Conservation (phyloP, 2,113 vertebrate species). For the Rhinogobius similis region DNA sequence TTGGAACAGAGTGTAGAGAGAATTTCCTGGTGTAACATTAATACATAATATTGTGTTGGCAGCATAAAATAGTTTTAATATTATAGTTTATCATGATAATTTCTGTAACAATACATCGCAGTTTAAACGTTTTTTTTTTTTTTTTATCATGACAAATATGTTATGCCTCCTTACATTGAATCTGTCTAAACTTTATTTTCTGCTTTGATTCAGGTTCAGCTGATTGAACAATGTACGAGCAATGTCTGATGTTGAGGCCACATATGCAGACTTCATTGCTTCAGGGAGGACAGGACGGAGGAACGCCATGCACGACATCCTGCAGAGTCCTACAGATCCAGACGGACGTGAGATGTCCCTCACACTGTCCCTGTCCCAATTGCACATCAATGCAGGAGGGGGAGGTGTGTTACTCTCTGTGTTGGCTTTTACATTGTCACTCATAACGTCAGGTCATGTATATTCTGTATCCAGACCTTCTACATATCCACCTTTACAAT, state of each 20-base stretch:
- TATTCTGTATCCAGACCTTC: not conserved
- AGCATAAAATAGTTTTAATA: no score
- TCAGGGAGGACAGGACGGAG: conserved; percentile 94
- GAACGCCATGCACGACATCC: conserved; percentile 95
- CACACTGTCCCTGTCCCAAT: conserved; percentile 89
- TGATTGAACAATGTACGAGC: conserved; percentile 90
- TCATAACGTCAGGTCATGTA: not conserved
- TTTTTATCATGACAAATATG: no score
- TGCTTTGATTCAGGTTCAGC: conserved; percentile 75
- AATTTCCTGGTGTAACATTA: no score
- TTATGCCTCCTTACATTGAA: no score
- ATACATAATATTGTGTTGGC: no score
- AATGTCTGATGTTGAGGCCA: conserved; percentile 98
- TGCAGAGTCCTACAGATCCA: conserved; percentile 88
- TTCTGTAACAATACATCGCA: no score
- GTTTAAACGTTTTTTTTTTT: no score
- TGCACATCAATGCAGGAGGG: conserved; percentile 89
- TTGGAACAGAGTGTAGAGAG: no score
- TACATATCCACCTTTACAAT: not conserved
- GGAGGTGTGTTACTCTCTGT: conserved; percentile 68
- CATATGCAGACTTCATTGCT: conserved; percentile 97
- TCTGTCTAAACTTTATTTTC: not conserved
- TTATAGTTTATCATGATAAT: no score
- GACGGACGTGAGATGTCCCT: conserved; percentile 87
- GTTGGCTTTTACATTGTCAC: no score